Conservation (phyloP, 2,113 vertebrate species). For the Diglossa brunneiventris region DNA sequence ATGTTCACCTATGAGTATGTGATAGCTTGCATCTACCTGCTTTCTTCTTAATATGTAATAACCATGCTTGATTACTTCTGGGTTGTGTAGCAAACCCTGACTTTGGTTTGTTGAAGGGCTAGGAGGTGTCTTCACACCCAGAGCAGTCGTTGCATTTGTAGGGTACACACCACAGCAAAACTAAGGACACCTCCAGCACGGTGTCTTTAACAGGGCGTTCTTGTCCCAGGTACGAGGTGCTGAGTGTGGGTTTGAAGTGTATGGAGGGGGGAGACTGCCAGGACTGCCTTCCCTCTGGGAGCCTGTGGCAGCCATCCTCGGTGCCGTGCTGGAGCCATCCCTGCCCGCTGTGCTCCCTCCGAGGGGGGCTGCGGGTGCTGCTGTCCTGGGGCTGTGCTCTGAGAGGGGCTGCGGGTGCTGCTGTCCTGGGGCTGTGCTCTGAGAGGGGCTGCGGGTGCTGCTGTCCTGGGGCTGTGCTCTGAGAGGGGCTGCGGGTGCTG, state of each 20-base stretch:
- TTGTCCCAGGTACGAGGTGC: no score
- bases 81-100: not conserved
- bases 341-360: rapidly evolving
- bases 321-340: rapidly evolving
- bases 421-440: no score
- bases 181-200: not conserved
- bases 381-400: no score
- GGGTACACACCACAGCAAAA: not conserved
- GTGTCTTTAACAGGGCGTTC: not conserved
- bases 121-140: not conserved
- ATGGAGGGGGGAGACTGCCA: rapidly evolving
- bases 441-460: not conserved
- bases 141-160: not conserved
- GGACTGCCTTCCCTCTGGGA: not conserved
- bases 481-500: not conserved
- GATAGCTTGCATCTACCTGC: not conserved
- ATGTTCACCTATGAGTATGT: not conserved
- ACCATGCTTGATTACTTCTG: not conserved
- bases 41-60: not conserved
- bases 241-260: no score
- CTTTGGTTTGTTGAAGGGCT: not conserved
- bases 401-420: no score
- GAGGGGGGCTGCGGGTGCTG: no score
- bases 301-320: rapidly evolving
- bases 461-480: no score